Conservation (phyloP, 2,113 vertebrate species). For the Eurypyga helias region DNA sequence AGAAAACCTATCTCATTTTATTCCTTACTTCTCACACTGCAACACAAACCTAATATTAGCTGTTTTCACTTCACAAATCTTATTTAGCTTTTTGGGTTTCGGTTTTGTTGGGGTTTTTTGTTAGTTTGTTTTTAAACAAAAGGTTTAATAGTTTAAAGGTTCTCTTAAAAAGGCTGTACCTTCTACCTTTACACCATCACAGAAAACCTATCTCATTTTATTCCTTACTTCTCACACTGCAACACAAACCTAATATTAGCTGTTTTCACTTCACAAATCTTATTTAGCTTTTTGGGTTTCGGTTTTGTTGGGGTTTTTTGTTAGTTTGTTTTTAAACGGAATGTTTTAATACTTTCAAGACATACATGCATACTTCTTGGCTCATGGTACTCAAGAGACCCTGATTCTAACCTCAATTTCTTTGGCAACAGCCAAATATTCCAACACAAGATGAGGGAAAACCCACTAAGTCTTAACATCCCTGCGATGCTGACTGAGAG, state of each 20-base stretch:
- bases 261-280: not conserved
- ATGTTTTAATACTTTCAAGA: not conserved
- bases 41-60: not conserved
- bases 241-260: not conserved
- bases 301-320: not conserved
- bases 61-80: not conserved
- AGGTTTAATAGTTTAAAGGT: not conserved
- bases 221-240: not conserved
- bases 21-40: not conserved
- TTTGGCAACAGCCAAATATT: not conserved
- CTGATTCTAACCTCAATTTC: not conserved
- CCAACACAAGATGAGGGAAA: not conserved
- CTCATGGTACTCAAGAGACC: not conserved
- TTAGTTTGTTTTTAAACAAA: not conserved
- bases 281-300: too few species aligned
- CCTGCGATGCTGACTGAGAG: not conserved
- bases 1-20: not conserved
- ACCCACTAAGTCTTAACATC: not conserved
- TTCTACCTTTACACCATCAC: not conserved
- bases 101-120: not conserved
- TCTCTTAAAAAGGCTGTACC: not conserved
- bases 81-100: too few species aligned
- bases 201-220: not conserved
- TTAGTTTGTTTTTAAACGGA: not conserved
- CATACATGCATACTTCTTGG: not conserved